Evolutionary conservation across 2,113 vertebrate species (phyloP).

Genomic region (Naja naja): DNA sequence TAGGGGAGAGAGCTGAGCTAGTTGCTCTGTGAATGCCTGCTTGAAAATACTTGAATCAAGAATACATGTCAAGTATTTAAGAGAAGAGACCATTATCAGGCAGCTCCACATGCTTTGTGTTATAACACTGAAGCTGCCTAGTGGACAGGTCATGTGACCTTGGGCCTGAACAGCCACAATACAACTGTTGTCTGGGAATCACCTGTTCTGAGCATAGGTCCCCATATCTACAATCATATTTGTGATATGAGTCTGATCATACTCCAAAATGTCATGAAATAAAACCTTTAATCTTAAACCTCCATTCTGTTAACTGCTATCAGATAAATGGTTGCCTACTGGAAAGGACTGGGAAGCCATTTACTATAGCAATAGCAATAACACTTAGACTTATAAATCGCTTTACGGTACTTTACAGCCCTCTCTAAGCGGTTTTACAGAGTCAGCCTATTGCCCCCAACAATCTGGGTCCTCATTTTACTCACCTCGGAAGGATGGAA

Average conservation of each 20-base stretch:
- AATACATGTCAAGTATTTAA: neutral
- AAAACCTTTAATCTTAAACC: neutral
- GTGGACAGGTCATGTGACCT: neutral
- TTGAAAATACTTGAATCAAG: neutral
- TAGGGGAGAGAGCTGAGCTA: neutral
- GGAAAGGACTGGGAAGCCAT: neutral
- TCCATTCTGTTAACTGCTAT: neutral
- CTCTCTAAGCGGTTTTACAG: no score
- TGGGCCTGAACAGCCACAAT: neutral
- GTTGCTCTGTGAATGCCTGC: neutral
- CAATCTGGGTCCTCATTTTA: no score
- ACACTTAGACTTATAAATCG: no score
- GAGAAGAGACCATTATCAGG: neutral
- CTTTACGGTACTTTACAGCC: no score
- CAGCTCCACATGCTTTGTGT: neutral
- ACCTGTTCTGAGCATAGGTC: neutral
- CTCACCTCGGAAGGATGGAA: no score
- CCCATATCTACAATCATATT: neutral
- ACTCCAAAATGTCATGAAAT: neutral
- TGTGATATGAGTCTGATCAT: neutral
- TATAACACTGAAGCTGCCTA: neutral
- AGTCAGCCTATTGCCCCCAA: no score
- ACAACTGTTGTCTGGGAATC: no score
- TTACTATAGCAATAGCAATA: no score
- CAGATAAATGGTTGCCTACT: neutral